Evolutionary conservation across 2,888 invertebrate genomes (phyloP), one percentile per base, ranked within the genome.

Genomic region (Oscheius sp.): DNA sequence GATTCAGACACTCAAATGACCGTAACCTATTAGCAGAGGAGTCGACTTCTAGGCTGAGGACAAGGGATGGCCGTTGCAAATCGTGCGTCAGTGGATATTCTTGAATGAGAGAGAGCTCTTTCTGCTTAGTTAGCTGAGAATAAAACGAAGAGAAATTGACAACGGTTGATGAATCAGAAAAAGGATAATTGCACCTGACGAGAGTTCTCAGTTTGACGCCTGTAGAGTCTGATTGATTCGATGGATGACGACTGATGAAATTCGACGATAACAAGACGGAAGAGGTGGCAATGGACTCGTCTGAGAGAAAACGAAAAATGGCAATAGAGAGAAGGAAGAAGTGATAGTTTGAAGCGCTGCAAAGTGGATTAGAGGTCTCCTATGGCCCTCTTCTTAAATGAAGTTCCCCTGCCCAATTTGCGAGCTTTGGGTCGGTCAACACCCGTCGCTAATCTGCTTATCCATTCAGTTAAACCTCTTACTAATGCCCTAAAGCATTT

Each of bases 381-480:
- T 41, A 35, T 61, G 41, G 41, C 66, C 18, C 52, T 29, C 52
- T 21, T 9, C 35, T 52, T 29, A 49, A 61, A 66, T 66, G 66
- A 66, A 66, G 66, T 66, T 66, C n/a, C 25, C 66, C 35, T n/a
- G 12, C 13, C 29, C 66, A 52, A 66, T 52, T 66, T 66, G 49
- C 61, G 58, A 27, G 16, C 27, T 58, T 45, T 63, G 18, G 25
- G 16, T 16, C 27, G 52, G 27, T 16, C 25, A 49, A 49, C 66
- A 61, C 61, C 66, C 66, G 43, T n/a, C 43, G 66, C 49, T 66
- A 66, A 66, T 66, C 66, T 66, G 66, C 66, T 66, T 66, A 66
- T 61, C 61, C 61, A 18, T 61, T 61, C 61, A 61, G 35, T 61
- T 61, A 61, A 61, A 45, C 61, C 61, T 55, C 58, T 61, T 43